These are phyloP conservation scores for Xanthia icteritia DNA, from an alignment of 2,888 invertebrate species.

Conservation along the genomic window DNA sequence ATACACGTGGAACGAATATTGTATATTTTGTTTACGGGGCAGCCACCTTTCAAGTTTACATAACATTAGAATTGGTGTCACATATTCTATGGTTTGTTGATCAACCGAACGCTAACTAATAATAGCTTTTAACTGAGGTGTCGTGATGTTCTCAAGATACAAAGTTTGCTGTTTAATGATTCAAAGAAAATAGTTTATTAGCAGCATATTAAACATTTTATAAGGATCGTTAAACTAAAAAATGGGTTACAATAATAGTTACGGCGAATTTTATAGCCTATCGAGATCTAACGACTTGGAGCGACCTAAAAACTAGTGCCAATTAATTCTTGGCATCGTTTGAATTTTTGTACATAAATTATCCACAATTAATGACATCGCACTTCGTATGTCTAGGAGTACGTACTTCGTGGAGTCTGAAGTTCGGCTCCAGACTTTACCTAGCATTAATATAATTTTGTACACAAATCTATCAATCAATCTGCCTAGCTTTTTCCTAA, in stretches of 20 bases:
- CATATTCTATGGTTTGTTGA: conserved; percentile 46
- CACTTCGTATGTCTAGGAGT: not conserved
- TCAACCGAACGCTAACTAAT: conserved; percentile 37
- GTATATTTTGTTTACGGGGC: conserved; percentile 34
- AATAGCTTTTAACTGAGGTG: conserved; percentile 34
- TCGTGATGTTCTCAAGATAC: conserved; percentile 29
- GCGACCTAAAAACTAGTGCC: conserved; percentile 51
- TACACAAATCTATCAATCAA: not conserved
- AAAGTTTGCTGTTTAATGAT: conserved; percentile 22
- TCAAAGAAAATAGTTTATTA: conserved; percentile 38
- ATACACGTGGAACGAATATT: conserved; percentile 52
- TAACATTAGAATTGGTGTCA: conserved; percentile 56
- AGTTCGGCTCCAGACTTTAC: not conserved
- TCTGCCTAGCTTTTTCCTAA: no score
- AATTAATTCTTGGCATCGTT: conserved; percentile 47
- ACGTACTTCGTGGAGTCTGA: not conserved
- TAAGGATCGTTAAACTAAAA: conserved; percentile 46
- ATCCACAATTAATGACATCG: conserved; percentile 1
- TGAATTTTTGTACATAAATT: conserved; percentile 21
- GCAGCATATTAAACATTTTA: conserved; percentile 43
- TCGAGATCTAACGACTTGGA: conserved; percentile 39
- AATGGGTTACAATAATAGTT: conserved; percentile 46
- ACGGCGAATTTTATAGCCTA: conserved; percentile 32
- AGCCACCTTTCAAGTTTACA: conserved; percentile 48
- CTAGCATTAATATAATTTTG: not conserved